Percentiles rank a stretch among this genome's conserved stretches.
phyloP scores from a whole-genome alignment of 2,888 invertebrate genomes.

The Melinopterus prodromus region DNA sequence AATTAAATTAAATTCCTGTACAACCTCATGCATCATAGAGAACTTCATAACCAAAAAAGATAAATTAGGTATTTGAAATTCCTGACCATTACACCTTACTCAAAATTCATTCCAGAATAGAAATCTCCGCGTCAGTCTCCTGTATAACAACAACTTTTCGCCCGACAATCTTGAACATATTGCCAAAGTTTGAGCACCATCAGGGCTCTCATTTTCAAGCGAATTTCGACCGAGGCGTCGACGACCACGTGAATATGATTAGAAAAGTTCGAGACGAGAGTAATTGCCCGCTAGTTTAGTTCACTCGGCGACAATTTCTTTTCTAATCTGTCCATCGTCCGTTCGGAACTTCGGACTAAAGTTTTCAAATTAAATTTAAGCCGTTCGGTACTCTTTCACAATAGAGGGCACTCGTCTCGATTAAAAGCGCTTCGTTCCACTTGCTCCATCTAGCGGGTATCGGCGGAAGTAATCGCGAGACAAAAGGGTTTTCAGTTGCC shows the following conservation, averaged over 20 bases:
- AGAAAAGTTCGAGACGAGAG: neutral
- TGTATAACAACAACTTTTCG: neutral
- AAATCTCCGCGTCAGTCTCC: neutral
- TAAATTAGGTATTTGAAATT: no score
- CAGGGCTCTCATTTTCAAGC: neutral
- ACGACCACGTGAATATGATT: neutral
- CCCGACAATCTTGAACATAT: neutral
- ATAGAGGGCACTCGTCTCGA: neutral
- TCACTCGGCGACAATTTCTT: neutral
- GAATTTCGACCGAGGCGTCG: neutral
- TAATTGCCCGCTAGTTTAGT: neutral
- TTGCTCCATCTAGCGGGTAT: neutral
- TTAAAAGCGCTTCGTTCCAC: neutral
- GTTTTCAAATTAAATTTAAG: slow-evolving; percentile 4
- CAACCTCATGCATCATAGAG: no score
- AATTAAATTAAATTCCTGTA: no score
- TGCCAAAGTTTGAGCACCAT: neutral
- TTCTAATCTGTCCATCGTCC: neutral
- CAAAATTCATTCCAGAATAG: no score
- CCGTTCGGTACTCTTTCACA: neutral
- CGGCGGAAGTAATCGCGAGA: neutral
- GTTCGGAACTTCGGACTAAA: neutral
- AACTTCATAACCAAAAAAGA: no score
- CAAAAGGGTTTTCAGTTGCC: neutral
- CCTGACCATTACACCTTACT: no score